Percentiles rank a stretch among this genome's conserved stretches.
Evolutionary conservation across 2,113 vertebrate species (phyloP).

Genomic region (Mohoua ochrocephala): DNA sequence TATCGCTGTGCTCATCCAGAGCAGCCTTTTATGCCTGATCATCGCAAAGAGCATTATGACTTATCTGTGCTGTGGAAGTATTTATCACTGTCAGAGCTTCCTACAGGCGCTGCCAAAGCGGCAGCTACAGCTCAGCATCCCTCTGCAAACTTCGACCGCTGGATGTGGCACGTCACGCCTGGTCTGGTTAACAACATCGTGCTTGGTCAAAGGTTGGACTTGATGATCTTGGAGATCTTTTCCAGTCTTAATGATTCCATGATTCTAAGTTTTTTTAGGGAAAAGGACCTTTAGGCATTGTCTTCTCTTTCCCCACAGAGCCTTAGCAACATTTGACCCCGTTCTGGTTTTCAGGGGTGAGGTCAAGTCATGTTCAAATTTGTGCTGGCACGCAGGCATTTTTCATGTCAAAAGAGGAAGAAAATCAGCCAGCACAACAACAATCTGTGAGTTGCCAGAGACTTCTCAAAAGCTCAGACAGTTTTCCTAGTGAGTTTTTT

Average conservation of each 20-base stretch:
- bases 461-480: neutral
- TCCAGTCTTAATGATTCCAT: neutral
- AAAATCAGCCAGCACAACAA: neutral
- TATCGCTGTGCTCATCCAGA: neutral
- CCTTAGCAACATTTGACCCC: neutral
- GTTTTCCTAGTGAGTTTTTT: neutral
- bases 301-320: neutral
- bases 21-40: neutral
- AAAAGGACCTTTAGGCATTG: rapidly evolving
- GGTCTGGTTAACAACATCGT: rapidly evolving
- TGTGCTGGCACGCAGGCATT: rapidly evolving
- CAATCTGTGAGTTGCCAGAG: neutral
- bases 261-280: neutral
- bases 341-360: neutral
- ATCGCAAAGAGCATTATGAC: neutral
- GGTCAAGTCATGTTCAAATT: neutral
- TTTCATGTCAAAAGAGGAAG: neutral
- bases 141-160: neutral
- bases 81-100: neutral
- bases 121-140: neutral
- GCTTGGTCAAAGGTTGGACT: neutral
- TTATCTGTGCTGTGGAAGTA: rapidly evolving
- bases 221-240: rapidly evolving
- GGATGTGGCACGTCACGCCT: rapidly evolving
- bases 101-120: neutral